Evolutionary conservation across 2,797 vertebrate species (phyloP).

Genomic region (Tauraco hartlaubi): DNA sequence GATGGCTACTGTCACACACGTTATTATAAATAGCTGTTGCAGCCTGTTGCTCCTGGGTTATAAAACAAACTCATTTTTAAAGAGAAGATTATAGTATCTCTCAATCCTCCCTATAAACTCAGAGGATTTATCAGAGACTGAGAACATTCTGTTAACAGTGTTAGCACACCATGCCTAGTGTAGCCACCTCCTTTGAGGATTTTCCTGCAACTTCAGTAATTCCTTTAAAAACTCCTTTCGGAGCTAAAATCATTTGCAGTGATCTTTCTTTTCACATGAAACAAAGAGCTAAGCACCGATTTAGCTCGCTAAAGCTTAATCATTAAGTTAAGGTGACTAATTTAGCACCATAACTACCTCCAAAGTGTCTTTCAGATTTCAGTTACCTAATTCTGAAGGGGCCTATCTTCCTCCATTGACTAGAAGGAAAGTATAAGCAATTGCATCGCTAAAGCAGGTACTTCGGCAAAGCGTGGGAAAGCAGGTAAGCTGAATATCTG

Average conservation of each 20-base stretch:
- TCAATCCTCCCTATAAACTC: background rate
- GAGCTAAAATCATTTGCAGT: background rate
- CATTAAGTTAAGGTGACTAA: conserved; percentile 31
- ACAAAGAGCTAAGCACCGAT: background rate
- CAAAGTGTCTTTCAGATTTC: background rate
- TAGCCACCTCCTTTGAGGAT: background rate
- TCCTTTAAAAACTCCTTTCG: background rate
- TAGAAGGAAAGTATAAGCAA: background rate
- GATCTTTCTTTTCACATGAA: conserved; percentile 21
- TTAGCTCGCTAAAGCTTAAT: conserved; percentile 33
- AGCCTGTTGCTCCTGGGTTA: background rate
- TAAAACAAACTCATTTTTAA: background rate
- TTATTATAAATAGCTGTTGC: background rate
- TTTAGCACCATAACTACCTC: background rate
- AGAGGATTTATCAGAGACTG: background rate
- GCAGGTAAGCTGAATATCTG: background rate
- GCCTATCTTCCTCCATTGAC: background rate
- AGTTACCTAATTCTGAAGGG: background rate
- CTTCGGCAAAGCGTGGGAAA: background rate
- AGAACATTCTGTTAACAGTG: background rate
- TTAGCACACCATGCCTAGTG: background rate
- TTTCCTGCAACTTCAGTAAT: conserved; percentile 3
- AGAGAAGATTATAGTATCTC: background rate
- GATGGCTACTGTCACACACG: background rate
- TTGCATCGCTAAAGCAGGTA: background rate